A percentile compares a stretch with the other conserved stretches of the same genome.
Evolutionary conservation across 2,888 invertebrate genomes (phyloP).

Genomic region (Latrodectus hesperus): DNA sequence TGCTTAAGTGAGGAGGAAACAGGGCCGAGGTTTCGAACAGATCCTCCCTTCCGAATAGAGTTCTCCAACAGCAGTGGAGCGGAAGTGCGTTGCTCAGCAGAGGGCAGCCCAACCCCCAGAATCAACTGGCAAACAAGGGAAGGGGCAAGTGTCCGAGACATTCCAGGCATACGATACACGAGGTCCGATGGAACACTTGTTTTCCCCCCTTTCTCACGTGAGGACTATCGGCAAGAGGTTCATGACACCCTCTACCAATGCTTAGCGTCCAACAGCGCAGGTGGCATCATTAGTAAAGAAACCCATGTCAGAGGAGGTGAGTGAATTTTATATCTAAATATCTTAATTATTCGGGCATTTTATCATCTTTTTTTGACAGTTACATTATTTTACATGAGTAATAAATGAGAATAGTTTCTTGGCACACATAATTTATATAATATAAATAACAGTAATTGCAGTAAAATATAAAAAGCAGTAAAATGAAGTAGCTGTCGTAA

Average conservation of each 20-base stretch:
- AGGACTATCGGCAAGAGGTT: constrained; percentile 72
- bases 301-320: constrained; percentile 74
- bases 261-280: constrained; percentile 73
- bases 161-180: constrained; percentile 73
- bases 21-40: constrained; percentile 53
- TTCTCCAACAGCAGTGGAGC: constrained; percentile 68
- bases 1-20: constrained; percentile 18
- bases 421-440: too few species aligned
- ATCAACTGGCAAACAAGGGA: constrained; percentile 70
- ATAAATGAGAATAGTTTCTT: too few species aligned
- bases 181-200: constrained; percentile 74
- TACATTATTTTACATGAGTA: too few species aligned
- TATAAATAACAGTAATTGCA: too few species aligned
- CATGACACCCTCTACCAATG: constrained; percentile 74
- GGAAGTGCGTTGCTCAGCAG: constrained; percentile 55
- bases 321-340: constrained; percentile 10
- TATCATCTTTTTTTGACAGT: too few species aligned
- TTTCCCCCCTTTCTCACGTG: constrained; percentile 73
- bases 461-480: too few species aligned
- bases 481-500: too few species aligned
- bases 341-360: too few species aligned
- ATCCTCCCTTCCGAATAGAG: constrained; percentile 47
- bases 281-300: constrained; percentile 73
- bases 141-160: constrained; percentile 72
- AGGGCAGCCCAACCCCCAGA: constrained; percentile 21